Conservation (phyloP, 2,113 vertebrate genomes). For the Oreotragus oreotragus region DNA sequence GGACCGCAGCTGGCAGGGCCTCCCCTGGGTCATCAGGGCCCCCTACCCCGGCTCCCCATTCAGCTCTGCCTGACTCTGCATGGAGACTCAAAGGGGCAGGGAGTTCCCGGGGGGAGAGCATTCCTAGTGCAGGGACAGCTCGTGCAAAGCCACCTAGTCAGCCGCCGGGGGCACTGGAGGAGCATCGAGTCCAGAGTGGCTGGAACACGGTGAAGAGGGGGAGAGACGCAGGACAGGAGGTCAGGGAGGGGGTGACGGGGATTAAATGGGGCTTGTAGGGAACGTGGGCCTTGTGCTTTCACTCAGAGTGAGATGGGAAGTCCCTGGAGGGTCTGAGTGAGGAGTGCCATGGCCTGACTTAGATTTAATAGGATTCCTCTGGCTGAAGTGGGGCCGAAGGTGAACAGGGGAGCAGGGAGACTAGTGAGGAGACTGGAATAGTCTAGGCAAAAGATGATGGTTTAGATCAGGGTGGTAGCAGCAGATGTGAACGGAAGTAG, state of each 20-base stretch:
- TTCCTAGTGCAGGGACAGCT: neutral
- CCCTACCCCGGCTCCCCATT: neutral
- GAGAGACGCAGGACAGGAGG: neutral
- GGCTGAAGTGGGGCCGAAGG: neutral
- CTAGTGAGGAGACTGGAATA: neutral
- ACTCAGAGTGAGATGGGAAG: neutral
- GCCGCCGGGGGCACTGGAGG: accelerated
- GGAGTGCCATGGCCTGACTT: neutral
- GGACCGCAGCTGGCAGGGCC: neutral
- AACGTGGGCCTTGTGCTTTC: neutral
- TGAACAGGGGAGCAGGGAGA: too few relatives aligned
- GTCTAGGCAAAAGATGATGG: neutral
- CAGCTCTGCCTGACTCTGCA: too few relatives aligned
- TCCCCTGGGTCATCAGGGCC: too few relatives aligned
- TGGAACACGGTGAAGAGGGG: neutral
- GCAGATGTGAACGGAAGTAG: too few relatives aligned
- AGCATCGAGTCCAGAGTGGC: neutral
- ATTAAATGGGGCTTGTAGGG: too few relatives aligned
- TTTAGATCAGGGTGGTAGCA: neutral
- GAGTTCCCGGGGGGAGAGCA: neutral
- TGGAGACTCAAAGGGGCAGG: neutral
- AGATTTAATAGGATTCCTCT: neutral
- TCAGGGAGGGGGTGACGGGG: accelerated
- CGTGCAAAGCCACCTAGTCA: neutral
- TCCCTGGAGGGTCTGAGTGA: neutral